Evolutionary conservation across 2,797 vertebrate species (phyloP).

Genomic region (Triplophysa bombifrons): DNA sequence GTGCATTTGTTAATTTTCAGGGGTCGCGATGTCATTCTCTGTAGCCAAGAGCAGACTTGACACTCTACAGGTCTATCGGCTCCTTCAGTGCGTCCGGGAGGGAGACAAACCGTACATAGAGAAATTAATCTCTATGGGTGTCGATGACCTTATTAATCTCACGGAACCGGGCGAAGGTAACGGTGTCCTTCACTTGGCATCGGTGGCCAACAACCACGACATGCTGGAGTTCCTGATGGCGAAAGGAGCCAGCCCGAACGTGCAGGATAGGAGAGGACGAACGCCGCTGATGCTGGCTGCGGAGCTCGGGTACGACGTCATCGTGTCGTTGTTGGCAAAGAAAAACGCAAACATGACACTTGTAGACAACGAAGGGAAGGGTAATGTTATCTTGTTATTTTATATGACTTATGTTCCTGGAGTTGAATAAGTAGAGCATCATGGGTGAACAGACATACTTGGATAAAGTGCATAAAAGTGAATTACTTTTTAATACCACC

Average conservation of each 20-base stretch:
- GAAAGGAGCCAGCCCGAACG: conserved; percentile 79
- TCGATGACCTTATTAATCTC: conserved; percentile 84
- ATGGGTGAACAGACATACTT: too few species aligned
- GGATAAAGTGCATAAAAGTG: too few species aligned
- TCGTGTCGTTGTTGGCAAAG: conserved; percentile 78
- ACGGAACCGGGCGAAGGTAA: conserved; percentile 83
- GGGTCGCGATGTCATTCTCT: conserved; percentile 62
- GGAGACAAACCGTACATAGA: conserved; percentile 80
- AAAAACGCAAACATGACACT: conserved; percentile 80
- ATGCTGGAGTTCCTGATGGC: conserved; percentile 84
- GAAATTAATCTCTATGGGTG: conserved; percentile 80
- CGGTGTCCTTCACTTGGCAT: conserved; percentile 83
- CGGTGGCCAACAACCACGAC: conserved; percentile 78
- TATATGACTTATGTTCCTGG: too few species aligned
- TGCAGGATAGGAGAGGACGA: conserved; percentile 81
- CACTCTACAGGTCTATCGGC: conserved; percentile 86
- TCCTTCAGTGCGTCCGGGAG: conserved; percentile 84
- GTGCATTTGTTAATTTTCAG: background rate
- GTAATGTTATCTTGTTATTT: conserved; percentile 65
- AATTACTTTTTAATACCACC: too few species aligned
- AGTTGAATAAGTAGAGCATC: too few species aligned
- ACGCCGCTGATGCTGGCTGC: conserved; percentile 88
- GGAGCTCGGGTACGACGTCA: conserved; percentile 81
- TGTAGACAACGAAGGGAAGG: conserved; percentile 86
- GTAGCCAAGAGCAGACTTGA: conserved; percentile 77